Evolutionary conservation across 2,888 invertebrate genomes (phyloP).

Genomic region (Agelastica alni): DNA sequence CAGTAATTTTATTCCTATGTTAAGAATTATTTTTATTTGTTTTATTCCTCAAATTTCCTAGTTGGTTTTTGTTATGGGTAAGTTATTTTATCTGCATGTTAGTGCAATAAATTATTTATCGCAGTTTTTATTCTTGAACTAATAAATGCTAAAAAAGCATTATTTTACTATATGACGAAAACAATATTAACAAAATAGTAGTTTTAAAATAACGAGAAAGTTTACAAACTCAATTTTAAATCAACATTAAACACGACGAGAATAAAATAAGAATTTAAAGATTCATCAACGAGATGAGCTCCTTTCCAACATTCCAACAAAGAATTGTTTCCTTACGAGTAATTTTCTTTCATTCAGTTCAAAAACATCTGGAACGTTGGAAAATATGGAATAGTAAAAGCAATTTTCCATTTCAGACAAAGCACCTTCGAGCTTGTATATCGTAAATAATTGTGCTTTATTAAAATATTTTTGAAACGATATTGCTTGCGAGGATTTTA

Average conservation of each 20-base stretch:
- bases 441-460: not conserved
- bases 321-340: conserved; percentile 18
- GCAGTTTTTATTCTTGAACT: not conserved
- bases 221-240: conserved; percentile 4
- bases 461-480: not conserved
- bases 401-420: conserved; percentile 12
- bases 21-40: too few species aligned
- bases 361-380: conserved; percentile 18
- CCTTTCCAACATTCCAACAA: conserved; percentile 12
- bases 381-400: conserved; percentile 18
- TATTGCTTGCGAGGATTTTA: not conserved
- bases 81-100: too few species aligned
- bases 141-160: not conserved
- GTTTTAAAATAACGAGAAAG: not conserved
- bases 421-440: not conserved
- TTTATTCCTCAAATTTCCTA: too few species aligned
- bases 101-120: too few species aligned
- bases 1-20: too few species aligned
- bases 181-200: not conserved
- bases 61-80: too few species aligned
- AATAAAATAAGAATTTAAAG: conserved; percentile 4
- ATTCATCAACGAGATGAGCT: conserved; percentile 14
- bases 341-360: conserved; percentile 19
- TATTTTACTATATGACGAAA: not conserved
- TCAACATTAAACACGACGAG: conserved; percentile 1